Base-by-base conservation (phyloP, 2,888 invertebrate genomes). In the Crossocerus cetratus region DNA sequence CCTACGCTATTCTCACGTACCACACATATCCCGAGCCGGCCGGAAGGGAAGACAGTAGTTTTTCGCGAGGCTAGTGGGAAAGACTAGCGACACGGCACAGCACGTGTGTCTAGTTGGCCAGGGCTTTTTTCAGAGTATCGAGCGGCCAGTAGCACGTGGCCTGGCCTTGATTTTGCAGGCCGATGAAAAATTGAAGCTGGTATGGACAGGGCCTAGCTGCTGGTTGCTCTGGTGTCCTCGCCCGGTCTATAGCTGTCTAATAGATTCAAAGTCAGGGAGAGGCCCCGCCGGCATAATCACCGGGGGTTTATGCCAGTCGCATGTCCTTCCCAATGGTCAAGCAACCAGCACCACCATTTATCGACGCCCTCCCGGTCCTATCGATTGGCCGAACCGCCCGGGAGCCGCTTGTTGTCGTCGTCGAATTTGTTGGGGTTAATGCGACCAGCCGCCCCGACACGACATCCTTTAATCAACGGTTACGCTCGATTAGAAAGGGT, bases 161-260 rank as follows among this genome's bases (percentile, higher is more conserved):
- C 32, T 32, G 84, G 66, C 86, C 86, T 86, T 86, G 82, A 85
- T 83, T 82, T 78, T 69, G 57, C 66, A 32, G 32, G 32, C 72
- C 65, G 69, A 78, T 86, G 77, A 85, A 86, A 86, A 83, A 85
- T 86, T 83, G 76, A 85, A 71, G 69, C 66, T 69, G 69, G 42
- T 68, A 69, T 58, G 66, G 13, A 55, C 22, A 53, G 14, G 54
- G 32, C 55, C 45, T 65, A 49, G n/a, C 49, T 49, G 8, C 32
- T 32, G 32, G 5, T 32, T 32, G 32, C 32, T 5, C 8, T 32
- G 32, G n/a, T n/a, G n/a, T n/a, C n/a, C n/a, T n/a, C 11, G 5
- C 3, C 5, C 5, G 8, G 32, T 2, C 32, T 32, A 77, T 74
- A 76, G 69, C 8, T 54, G 11, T 43, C 55, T 72, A 69, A 77